Evolutionary conservation across 2,797 vertebrate genomes (phyloP), one percentile per base, ranked within the genome.

Genomic region (Lycodopsis pacificus): DNA sequence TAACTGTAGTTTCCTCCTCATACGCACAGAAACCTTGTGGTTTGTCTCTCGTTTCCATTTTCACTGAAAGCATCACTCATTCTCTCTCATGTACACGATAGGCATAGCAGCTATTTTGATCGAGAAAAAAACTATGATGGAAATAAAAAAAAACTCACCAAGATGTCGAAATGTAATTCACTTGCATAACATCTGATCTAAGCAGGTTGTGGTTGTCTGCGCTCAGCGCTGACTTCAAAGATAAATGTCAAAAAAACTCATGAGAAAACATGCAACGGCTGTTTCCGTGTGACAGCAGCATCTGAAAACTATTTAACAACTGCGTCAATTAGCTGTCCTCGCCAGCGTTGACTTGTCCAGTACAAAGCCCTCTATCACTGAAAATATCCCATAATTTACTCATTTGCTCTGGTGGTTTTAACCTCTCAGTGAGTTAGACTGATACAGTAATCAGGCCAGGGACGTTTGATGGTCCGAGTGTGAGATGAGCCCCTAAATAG

Each of bases 401-500:
- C 59, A 71, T 88, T 92, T 76, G 79, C 71, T 73, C 72, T 79
- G 79, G 65, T 78, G 65, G 71, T 73, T 88, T 82, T 77, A 86
- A 86, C 68, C 85, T 89, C 85, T 88, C 79, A 79, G 80, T 80
- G 77, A 81, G 85, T 86, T 80, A 68, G 81, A 81, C 81, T 74
- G 86, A 85, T 73, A 82, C 61, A 65, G 73, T 93, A 92, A 93
- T 92, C 86, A 92, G 77, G 82, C 91, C 90, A 88, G 84, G 76
- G 73, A 72, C 86, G 79, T 86, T 91, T 91, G 84, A 89, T 92
- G 81, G 83, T 82, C 71, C 85, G 84, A 72, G 87, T 89, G 90
- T 85, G 89, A 80, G 87, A 91, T 81, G 86, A 91, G 86, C 77
- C 85, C 86, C 76, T 88, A 88, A 94, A 93, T 82, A 80, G 88